These are phyloP conservation scores for Pseudolaguvia tuberculata DNA, from an alignment of 2,113 vertebrate genomes.

Conservation along the genomic window DNA sequence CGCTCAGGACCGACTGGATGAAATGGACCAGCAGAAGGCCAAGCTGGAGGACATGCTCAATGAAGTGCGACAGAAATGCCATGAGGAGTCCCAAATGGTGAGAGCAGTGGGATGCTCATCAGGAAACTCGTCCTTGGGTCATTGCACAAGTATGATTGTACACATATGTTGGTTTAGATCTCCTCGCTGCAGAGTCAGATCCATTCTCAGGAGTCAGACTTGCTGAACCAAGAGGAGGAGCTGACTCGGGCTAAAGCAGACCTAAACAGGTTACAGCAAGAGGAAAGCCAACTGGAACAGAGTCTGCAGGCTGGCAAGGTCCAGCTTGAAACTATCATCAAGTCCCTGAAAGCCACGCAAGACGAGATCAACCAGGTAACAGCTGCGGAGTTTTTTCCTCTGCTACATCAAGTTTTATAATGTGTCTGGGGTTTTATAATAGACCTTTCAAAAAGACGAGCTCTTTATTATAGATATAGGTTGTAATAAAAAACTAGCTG, in stretches of 20 bases:
- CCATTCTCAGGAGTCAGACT: constrained; percentile 89
- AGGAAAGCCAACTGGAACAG: constrained; percentile 91
- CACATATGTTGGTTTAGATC: constrained; percentile 70
- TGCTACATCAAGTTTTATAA: background rate
- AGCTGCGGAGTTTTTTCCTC: background rate
- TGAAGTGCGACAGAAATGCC: constrained; percentile 88
- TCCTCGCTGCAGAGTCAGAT: constrained; percentile 89
- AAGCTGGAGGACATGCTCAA: constrained; percentile 93
- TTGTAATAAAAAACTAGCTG: background rate
- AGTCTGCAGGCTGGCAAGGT: constrained; percentile 90
- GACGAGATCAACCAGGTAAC: constrained; percentile 96
- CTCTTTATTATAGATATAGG: background rate
- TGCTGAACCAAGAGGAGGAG: constrained; percentile 91
- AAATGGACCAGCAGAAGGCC: constrained; percentile 97
- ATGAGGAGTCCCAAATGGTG: constrained; percentile 95
- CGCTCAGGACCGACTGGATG: constrained; percentile 89
- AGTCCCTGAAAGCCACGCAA: constrained; percentile 89
- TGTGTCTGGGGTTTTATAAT: background rate
- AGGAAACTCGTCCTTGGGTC: background rate
- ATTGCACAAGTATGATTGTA: background rate
- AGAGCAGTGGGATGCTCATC: constrained; percentile 43
- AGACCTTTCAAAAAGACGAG: background rate
- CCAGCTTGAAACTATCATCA: constrained; percentile 95
- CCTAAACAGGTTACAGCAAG: constrained; percentile 84
- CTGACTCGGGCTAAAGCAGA: constrained; percentile 85